Base-by-base conservation (phyloP, 2,113 vertebrate species). In the Dinomys branickii region DNA sequence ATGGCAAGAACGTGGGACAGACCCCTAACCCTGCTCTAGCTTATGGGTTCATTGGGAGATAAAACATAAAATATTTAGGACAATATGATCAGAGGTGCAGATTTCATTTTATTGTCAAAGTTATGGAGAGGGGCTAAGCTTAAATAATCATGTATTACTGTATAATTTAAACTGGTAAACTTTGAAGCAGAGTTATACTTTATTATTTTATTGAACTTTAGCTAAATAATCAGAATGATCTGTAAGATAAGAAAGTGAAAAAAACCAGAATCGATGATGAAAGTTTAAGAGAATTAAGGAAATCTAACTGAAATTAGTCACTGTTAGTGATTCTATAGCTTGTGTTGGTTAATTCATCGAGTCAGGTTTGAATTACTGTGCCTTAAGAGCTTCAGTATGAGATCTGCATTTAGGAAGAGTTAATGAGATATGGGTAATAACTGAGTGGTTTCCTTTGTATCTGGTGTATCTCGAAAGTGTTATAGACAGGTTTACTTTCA, bases 261-360 rank as follows among this genome's bases (percentile, higher is more conserved):
- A n/a, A 38, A 47, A 81, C 14, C 5, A 52, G 38, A n/a, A 83
- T 67, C 50, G 69, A 61, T 75, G 41, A 71, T 63, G 38, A 93
- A 85, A 87, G 61, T 33, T 75, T 85, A 84, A 87, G 75, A 67
- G 8, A 65, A 50, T 67, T 86, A 91, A 88, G 65, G 47, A 80
- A 93, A 50, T 80, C 8, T 82, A 52, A 82, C 52, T 80, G 65
- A 84, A 81, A 54, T 89, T 44, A 80, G 77, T 11, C 94, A 54
- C 44, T 81, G 7, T 87, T 91, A 52, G 26, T 59, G 95, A 96
- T 50, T 13, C 61, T 95, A 13, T 0, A 1, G 65, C 91, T 90
- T 85, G 10, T 93, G 95, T 97, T 85, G 82, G 3, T 97, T 93
- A 80, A 83, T 47, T 86, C n/a, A 85, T 85, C 67, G 81, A 85